Percentiles rank a stretch among this genome's conserved stretches.
phyloP scores from a whole-genome alignment of 2,113 vertebrate genomes.

The Crypturellus undulatus region DNA sequence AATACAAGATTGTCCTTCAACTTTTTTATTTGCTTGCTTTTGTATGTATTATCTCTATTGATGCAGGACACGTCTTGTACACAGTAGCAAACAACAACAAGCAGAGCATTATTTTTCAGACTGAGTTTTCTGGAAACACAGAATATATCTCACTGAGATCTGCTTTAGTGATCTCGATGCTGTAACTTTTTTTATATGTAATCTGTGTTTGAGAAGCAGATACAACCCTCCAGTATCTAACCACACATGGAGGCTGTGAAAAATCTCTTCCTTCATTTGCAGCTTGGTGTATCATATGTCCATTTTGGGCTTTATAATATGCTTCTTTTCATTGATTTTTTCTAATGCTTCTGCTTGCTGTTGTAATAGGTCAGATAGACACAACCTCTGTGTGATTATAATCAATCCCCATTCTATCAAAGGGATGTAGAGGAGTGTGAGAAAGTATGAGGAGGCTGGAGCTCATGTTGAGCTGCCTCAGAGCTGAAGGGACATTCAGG shows the following conservation, averaged over 20 bases:
- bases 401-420: background rate
- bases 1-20: background rate
- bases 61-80: background rate
- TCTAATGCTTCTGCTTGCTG: background rate
- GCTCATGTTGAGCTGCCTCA: background rate
- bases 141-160: background rate
- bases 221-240: background rate
- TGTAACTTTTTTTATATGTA: background rate
- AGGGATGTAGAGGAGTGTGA: background rate
- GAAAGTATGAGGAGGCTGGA: background rate
- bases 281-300: background rate
- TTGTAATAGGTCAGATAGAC: background rate
- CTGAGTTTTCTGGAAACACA: rapidly evolving
- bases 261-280: background rate
- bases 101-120: background rate
- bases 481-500: background rate
- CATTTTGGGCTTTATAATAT: rapidly evolving
- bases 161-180: background rate
- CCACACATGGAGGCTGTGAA: background rate
- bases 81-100: background rate
- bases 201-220: background rate
- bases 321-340: background rate
- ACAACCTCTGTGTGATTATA: background rate
- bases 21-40: background rate
- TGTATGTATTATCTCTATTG: background rate